phyloP scores from a whole-genome alignment of 2,113 vertebrate species.

The Perccottus glenii region DNA sequence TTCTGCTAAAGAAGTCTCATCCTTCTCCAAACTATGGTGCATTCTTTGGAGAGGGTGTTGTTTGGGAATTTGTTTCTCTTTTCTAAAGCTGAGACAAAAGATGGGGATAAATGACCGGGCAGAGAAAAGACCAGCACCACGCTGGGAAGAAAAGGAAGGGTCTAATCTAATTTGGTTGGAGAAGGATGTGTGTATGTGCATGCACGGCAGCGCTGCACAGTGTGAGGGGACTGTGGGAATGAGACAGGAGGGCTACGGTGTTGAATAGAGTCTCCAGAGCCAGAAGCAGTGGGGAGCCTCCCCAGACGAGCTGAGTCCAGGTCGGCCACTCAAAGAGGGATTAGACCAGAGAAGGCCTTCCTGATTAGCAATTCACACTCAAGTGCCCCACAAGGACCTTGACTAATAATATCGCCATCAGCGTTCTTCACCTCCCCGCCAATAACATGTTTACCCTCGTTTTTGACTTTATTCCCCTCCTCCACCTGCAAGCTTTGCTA shows the following conservation, averaged over 20 bases:
- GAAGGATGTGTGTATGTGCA: conserved; percentile 75
- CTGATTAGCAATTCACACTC: conserved; percentile 97
- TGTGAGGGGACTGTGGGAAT: conserved; percentile 95
- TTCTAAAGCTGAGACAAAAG: conserved; percentile 75
- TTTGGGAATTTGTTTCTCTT: conserved; percentile 79
- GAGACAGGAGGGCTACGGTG: conserved; percentile 84
- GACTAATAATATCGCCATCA: conserved; percentile 94
- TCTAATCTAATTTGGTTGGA: conserved; percentile 99
- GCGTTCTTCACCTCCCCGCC: conserved; percentile 55
- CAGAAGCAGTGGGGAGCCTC: conserved; percentile 97
- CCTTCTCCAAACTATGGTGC: conserved; percentile 57
- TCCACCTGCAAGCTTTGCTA: conserved; percentile 20
- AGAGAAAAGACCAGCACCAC: conserved; percentile 93
- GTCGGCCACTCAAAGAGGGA: conserved; percentile 95
- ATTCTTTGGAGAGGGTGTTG: conserved; percentile 65
- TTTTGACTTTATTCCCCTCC: conserved; percentile 32
- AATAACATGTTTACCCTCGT: conserved; percentile 55
- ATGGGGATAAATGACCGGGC: conserved; percentile 80
- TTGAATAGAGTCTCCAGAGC: conserved; percentile 93
- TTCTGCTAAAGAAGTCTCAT: conserved; percentile 66
- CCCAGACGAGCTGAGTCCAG: conserved; percentile 89
- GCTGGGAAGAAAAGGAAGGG: conserved; percentile 85
- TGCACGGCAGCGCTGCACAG: conserved; percentile 82
- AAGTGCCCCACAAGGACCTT: conserved; percentile 89
- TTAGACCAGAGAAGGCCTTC: conserved; percentile 91